Base-by-base conservation (phyloP, 1,140 invertebrate species). In the Drosophila ambigua region DNA sequence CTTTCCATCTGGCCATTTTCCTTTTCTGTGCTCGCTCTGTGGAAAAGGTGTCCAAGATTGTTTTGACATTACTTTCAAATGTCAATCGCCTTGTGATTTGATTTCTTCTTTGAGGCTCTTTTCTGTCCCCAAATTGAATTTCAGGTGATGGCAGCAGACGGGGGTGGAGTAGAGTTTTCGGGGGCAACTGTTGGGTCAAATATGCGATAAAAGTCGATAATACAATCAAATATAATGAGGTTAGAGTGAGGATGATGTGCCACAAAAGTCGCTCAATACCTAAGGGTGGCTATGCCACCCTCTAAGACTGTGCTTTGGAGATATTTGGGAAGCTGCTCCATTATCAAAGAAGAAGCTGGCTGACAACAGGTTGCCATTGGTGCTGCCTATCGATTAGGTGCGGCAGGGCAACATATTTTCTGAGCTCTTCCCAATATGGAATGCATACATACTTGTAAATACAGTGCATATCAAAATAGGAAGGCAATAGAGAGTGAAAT, bases 31-130 rank as follows among this genome's bases (percentile, higher is more conserved):
- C n/a, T 23, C 24, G 8, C 1, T 28, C 6, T 28, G 26, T 28
- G 46, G 63, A 73, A 72, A 83, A 88, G 83, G 83, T 87, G 84
- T 57, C 61, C 58, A 54, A 89, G 76, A 89, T 89, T 89, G 79
- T 88, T 88, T 79, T 88, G 83, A 88, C 83, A 79, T 88, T 83
- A 73, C 84, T 83, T 89, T 88, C 72, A 89, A 88, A 83, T 83
- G 79, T 87, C 82, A 88, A 89, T 77, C 76, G 73, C 44, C 39
- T 62, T 50, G 58, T 77, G 72, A 79, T 79, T 87, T 75, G 65
- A 75, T 77, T 85, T 75, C 69, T 71, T 66, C 51, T 64, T 77
- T 58, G 28, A 54, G 65, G 55, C 60, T 53, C 26, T 7, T 78
- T 80, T 72, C 43, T 39, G 44, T 39, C 35, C 35, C 11, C 62